Conservation (phyloP, 2,113 vertebrate species). For the Laticauda colubrina region DNA sequence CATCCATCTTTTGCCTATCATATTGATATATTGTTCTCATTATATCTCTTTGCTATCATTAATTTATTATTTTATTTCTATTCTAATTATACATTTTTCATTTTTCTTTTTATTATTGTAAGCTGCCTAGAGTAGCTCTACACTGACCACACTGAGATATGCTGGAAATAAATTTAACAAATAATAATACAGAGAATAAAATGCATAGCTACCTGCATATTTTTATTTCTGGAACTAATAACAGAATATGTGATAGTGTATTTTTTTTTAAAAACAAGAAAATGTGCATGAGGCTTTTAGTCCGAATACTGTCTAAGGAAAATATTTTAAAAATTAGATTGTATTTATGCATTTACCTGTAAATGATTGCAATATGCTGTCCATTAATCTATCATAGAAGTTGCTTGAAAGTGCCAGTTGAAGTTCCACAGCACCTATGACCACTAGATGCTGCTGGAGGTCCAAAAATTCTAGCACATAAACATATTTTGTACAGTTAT, state of each 20-base stretch:
- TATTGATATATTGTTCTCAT: background rate
- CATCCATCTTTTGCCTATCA: background rate
- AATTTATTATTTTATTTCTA: background rate
- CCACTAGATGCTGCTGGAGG: background rate
- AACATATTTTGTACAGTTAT: background rate
- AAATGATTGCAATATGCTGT: background rate
- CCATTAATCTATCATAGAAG: background rate
- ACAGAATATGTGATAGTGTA: background rate
- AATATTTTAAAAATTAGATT: background rate
- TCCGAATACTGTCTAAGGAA: background rate
- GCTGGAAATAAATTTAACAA: background rate
- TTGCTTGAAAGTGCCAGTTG: background rate
- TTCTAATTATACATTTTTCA: background rate
- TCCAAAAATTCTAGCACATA: background rate
- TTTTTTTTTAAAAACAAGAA: background rate
- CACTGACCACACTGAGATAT: background rate
- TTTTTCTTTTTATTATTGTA: background rate
- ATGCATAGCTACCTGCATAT: background rate
- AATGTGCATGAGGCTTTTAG: background rate
- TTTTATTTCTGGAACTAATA: background rate
- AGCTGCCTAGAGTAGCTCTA: background rate
- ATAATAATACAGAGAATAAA: background rate
- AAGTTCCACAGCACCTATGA: background rate
- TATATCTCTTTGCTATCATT: background rate
- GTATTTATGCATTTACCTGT: background rate